phyloP scores from a whole-genome alignment of 2,113 vertebrate genomes.

The Dipodomys stephensi region DNA sequence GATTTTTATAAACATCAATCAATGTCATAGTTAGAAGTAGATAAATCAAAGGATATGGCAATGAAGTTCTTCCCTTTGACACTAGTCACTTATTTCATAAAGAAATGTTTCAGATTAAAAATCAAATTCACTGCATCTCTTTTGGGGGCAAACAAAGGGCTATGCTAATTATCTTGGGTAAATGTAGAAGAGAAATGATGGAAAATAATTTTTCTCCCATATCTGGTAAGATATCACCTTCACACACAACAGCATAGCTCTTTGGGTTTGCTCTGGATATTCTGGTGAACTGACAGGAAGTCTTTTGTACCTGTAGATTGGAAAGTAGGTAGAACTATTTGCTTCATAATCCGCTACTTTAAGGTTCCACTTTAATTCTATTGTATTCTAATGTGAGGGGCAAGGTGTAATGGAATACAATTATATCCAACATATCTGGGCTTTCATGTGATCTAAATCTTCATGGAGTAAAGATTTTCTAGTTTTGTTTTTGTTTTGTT shows the following conservation, averaged over 20 bases:
- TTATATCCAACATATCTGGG: not conserved
- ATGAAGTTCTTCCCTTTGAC: slow-evolving; percentile 30
- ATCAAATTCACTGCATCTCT: not conserved
- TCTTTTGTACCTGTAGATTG: not conserved
- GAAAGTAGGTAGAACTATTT: not conserved
- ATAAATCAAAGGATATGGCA: not conserved
- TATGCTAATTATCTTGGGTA: not conserved
- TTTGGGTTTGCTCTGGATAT: not conserved
- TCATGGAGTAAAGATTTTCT: not conserved
- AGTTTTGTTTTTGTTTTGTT: no score
- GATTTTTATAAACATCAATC: slow-evolving; percentile 70
- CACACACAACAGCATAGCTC: not conserved
- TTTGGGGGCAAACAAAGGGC: not conserved
- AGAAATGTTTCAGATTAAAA: slow-evolving; percentile 44
- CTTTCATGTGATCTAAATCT: not conserved
- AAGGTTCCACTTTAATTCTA: not conserved
- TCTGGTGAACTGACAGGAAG: not conserved
- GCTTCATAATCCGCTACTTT: not conserved
- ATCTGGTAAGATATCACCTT: not conserved
- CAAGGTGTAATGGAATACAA: not conserved
- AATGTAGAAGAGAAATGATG: not conserved
- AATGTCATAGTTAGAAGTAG: slow-evolving; percentile 55
- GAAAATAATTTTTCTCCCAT: not conserved
- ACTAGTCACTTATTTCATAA: slow-evolving; percentile 32
- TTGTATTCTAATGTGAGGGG: not conserved